These are phyloP conservation scores for Neosilurus mollespiculum DNA, from an alignment of 2,797 vertebrate genomes.

Conservation along the genomic window DNA sequence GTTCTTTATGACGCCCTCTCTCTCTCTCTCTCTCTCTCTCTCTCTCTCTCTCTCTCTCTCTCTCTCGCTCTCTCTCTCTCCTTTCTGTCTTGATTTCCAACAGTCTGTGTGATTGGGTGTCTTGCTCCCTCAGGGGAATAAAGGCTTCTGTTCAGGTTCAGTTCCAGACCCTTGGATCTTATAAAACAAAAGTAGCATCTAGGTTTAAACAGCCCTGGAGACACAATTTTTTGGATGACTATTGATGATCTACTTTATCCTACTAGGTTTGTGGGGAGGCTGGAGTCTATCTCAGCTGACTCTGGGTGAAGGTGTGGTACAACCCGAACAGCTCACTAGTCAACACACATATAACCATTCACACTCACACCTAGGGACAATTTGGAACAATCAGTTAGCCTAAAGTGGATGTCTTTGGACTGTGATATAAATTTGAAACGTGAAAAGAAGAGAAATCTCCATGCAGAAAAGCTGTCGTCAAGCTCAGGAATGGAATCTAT, in stretches of 20 bases:
- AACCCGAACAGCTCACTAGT: too few species aligned
- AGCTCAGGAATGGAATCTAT: too few species aligned
- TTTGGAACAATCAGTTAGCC: too few species aligned
- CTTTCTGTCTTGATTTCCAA: conserved; percentile 38
- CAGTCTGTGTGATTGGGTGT: conserved; percentile 49
- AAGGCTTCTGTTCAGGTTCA: conserved; percentile 48
- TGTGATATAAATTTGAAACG: too few species aligned
- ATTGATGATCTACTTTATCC: background rate
- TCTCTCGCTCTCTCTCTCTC: conserved; percentile 21
- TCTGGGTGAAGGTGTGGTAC: too few species aligned
- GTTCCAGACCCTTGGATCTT: conserved; percentile 4
- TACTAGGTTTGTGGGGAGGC: too few species aligned
- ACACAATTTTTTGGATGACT: background rate
- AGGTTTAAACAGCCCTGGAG: background rate
- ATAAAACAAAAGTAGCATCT: conserved; percentile 7
- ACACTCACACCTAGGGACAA: too few species aligned
- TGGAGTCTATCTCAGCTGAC: too few species aligned
- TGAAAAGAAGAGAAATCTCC: too few species aligned
- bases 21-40: background rate
- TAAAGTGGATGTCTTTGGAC: too few species aligned
- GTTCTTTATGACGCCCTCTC: conserved; percentile 32
- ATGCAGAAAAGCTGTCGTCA: too few species aligned
- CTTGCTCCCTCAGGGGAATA: conserved; percentile 45
- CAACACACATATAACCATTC: too few species aligned
- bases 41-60: background rate